These are phyloP conservation scores for Grallaria varia DNA, from an alignment of 2,113 vertebrate species.

Conservation along the genomic window DNA sequence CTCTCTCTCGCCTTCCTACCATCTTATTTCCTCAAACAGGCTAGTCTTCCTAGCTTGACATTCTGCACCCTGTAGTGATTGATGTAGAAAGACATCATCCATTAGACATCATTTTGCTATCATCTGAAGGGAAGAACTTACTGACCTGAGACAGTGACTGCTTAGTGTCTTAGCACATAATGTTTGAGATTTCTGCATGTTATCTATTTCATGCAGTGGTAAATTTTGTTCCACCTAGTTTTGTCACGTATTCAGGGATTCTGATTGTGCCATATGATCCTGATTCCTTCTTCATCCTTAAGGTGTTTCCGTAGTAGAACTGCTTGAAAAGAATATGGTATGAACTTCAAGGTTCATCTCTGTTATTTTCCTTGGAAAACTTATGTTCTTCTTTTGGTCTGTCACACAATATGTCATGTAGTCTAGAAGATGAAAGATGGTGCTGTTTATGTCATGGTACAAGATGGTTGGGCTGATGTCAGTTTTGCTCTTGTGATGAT, in stretches of 20 bases:
- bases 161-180: not conserved
- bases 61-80: not conserved
- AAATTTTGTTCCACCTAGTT: not conserved
- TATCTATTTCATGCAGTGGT: not conserved
- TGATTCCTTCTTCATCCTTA: not conserved
- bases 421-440: not conserved
- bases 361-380: not conserved
- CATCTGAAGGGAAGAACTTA: not conserved
- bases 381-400: not conserved
- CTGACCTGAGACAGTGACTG: not conserved
- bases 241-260: not conserved
- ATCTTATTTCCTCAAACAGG: not conserved
- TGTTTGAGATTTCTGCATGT: not conserved
- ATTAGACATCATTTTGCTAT: not conserved
- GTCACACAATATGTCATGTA: fast-evolving
- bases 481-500: not conserved
- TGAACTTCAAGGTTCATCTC: not conserved
- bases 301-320: not conserved
- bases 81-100: not conserved
- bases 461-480: too few species aligned
- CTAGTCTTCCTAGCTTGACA: not conserved
- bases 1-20: not conserved
- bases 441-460: not conserved
- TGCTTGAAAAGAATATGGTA: not conserved
- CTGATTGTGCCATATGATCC: not conserved